phyloP scores from a whole-genome alignment of 1,140 invertebrate genomes.

The Aleiodes sp. region DNA sequence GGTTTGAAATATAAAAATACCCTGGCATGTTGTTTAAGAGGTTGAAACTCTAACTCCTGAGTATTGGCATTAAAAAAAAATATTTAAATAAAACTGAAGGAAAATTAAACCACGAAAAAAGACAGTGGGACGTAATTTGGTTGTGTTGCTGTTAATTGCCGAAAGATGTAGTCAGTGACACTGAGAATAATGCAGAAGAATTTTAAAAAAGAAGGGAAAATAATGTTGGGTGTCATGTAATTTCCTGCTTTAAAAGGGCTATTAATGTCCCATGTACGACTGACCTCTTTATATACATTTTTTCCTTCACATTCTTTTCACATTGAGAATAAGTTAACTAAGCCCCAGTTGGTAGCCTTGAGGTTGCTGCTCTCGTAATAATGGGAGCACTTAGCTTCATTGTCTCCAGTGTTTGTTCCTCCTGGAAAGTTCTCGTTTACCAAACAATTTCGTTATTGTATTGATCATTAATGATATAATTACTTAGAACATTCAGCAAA shows the following conservation, averaged over 20 bases:
- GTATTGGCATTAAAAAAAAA: too few species aligned
- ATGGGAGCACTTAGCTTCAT: constrained; percentile 19
- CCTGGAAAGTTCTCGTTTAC: constrained; percentile 1
- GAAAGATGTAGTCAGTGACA: neutral
- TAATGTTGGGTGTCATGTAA: constrained; percentile 22
- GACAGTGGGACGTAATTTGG: too few species aligned
- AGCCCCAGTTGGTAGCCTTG: constrained; percentile 1
- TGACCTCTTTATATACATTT: constrained; percentile 11
- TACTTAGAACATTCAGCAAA: neutral
- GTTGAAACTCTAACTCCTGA: neutral
- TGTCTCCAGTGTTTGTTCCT: constrained; percentile 15
- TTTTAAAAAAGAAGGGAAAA: neutral
- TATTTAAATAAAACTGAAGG: too few species aligned
- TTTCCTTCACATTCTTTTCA: neutral
- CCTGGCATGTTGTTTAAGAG: constrained; percentile 29
- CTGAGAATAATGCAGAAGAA: neutral
- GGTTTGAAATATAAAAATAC: neutral
- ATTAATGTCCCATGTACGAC: neutral
- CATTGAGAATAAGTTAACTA: constrained; percentile 6
- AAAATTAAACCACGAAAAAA: too few species aligned
- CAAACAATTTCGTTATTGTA: neutral
- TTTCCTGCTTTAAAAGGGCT: constrained; percentile 31
- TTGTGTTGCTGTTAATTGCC: too few species aligned
- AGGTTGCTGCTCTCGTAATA: neutral
- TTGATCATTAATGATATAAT: neutral